Conservation (phyloP, 2,888 invertebrate genomes). For the Periphyllus acericola region DNA sequence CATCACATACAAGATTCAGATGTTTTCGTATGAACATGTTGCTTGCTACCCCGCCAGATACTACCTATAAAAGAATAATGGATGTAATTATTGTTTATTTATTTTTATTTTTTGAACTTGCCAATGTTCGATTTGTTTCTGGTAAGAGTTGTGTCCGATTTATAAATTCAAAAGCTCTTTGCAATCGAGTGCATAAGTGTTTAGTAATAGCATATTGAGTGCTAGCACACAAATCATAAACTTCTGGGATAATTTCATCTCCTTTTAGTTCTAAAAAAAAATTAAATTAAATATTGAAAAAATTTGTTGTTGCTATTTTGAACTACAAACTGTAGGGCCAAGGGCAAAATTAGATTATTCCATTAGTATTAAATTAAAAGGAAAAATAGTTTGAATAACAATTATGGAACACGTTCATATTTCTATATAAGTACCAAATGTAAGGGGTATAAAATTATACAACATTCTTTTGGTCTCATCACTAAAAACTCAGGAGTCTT, state of each 20-base stretch:
- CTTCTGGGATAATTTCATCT: constrained; percentile 78
- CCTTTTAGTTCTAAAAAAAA: constrained; percentile 70
- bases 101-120: constrained; percentile 66
- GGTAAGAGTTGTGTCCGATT: constrained; percentile 74
- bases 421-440: no score
- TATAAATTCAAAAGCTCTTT: constrained; percentile 80
- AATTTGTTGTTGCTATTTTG: no score
- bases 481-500: no score
- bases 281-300: no score
- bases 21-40: constrained; percentile 83
- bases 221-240: constrained; percentile 85
- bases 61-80: constrained; percentile 71
- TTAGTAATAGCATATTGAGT: constrained; percentile 79
- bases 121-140: constrained; percentile 71
- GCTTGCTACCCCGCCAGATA: constrained; percentile 97
- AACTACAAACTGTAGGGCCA: no score
- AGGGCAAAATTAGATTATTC: no score
- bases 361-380: no score
- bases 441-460: no score
- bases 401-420: no score
- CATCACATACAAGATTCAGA: constrained; percentile 75
- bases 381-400: no score
- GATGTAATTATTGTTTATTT: background rate
- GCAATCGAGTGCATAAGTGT: constrained; percentile 84
- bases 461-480: no score